These are phyloP conservation scores for Trachythela sp. DNA, from an alignment of 64 coral and sea anemone genomes.

Conservation along the genomic window DNA sequence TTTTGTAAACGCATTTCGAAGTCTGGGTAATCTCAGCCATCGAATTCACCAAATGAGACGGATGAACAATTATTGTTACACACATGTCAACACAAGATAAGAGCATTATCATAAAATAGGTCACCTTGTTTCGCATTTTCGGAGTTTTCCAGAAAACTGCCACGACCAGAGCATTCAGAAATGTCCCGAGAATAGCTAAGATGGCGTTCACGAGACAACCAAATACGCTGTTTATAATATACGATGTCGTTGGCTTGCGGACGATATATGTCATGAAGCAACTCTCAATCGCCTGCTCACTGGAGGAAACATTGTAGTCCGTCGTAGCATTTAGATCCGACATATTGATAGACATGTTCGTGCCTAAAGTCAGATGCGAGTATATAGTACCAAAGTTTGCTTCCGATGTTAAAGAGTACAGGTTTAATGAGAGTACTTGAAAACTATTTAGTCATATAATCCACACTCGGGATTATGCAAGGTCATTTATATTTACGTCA, in stretches of 20 bases:
- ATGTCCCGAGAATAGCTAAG: not conserved
- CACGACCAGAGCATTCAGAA: not conserved
- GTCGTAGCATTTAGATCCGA: too few relatives aligned
- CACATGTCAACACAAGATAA: not conserved
- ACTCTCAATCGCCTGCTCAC: not conserved
- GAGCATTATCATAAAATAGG: conserved; percentile 8
- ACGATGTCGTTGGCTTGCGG: not conserved
- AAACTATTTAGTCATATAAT: too few relatives aligned
- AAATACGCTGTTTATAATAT: not conserved
- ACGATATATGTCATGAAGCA: conserved; percentile 1
- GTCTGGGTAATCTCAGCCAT: not conserved
- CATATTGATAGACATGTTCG: too few relatives aligned
- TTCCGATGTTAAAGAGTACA: too few relatives aligned
- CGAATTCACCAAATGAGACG: not conserved
- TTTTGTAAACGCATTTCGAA: not conserved
- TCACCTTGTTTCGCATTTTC: not conserved
- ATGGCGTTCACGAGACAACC: not conserved
- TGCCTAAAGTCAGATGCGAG: too few relatives aligned
- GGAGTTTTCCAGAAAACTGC: not conserved
- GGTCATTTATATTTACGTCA: too few relatives aligned
- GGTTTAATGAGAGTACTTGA: too few relatives aligned
- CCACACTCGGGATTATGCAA: too few relatives aligned
- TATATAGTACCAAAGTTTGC: too few relatives aligned
- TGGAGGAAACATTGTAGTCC: not conserved
- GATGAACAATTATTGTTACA: not conserved